Evolutionary conservation across 1,140 invertebrate species (phyloP), one percentile per base, ranked within the genome.

Genomic region (Drosophila littoralis): DNA sequence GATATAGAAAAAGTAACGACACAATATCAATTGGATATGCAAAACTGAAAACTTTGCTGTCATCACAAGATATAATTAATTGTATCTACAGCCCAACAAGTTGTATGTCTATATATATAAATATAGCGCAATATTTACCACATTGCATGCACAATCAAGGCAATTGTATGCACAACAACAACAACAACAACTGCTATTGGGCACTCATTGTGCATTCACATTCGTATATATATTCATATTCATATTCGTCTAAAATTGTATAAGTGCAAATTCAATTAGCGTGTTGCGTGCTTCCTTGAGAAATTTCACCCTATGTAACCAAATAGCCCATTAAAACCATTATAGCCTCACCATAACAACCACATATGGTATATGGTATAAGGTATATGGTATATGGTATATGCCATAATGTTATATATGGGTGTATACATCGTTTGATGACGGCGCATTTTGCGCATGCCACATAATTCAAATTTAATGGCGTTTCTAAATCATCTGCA

Each of bases 231-330:
- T 46, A 69, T 57, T 57, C 32, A 65, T 54, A 68, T 52, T 69
- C 66, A 52, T 51, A 51, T 66, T 32, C 64, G n/a, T 52, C 36
- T 40, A 48, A 61, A 36, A 72, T 72, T 72, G 69, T 71, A 57
- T 66, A 71, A 72, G 69, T 74, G 57, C 42, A 70, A 63, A 58
- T 65, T 73, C 13, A 67, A 68, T 68, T 69, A 55, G 38, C 70
- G 61, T 79, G 65, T 64, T 88, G 82, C 74, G 40, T 66, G 79
- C 83, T 86, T 86, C 83, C 83, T 88, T 88, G 84, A 80, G 83
- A 88, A 88, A 88, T 83, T 89, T 83, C 63, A 82, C 79, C 48
- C 50, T 38, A 71, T 75, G 73, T 70, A 75, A 75, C 32, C 72
- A 63, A 70, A 77, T 75, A 61, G 75, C 61, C 75, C 82, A 83